These are phyloP conservation scores for Parauchenoglanis punctatus DNA, from an alignment of 2,797 vertebrate species.

Conservation along the genomic window DNA sequence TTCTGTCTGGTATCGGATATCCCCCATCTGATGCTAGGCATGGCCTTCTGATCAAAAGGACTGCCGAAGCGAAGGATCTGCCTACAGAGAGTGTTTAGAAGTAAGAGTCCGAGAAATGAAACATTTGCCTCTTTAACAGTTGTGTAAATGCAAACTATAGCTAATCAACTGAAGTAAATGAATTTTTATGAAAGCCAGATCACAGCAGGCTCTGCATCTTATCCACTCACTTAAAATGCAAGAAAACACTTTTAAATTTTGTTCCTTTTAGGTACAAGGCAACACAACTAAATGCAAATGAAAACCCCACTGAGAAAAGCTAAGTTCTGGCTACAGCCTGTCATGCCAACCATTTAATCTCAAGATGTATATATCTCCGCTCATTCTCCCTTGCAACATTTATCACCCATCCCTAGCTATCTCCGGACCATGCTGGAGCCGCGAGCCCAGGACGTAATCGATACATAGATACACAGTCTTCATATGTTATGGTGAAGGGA, in stretches of 20 bases:
- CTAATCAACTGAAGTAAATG: conserved; percentile 27
- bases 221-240: neutral
- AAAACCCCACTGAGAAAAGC: neutral
- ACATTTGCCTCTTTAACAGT: conserved; percentile 47
- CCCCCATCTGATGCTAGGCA: conserved; percentile 73
- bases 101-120: conserved; percentile 42
- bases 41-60: conserved; percentile 76
- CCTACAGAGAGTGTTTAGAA: conserved; percentile 56
- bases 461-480: conserved; percentile 76
- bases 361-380: conserved; percentile 45
- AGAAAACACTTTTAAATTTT: neutral
- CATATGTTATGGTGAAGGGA: conserved; percentile 76
- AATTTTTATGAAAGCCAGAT: conserved; percentile 25
- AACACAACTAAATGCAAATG: neutral
- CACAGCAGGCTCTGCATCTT: neutral
- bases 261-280: neutral
- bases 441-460: conserved; percentile 79
- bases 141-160: conserved; percentile 28
- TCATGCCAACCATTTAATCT: conserved; percentile 44
- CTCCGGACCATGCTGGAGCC: conserved; percentile 75
- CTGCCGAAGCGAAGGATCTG: conserved; percentile 59
- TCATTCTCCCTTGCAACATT: conserved; percentile 67
- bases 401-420: conserved; percentile 80
- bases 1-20: conserved; percentile 73
- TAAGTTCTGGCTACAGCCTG: conserved; percentile 26